These are phyloP conservation scores for Temnothorax longispinosus DNA, from an alignment of 1,140 invertebrate species.

Conservation along the genomic window DNA sequence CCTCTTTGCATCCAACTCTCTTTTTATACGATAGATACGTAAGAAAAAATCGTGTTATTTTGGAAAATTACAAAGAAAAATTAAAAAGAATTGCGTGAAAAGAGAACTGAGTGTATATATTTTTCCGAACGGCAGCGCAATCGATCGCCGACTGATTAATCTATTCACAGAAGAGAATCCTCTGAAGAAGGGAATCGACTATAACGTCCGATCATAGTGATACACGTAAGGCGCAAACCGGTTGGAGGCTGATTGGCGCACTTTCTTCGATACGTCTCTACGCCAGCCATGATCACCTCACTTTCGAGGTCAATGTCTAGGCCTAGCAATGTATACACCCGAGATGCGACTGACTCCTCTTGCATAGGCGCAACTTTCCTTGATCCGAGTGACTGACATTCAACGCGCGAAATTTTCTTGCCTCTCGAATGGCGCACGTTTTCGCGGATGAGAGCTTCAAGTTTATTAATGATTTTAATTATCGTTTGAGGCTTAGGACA, in stretches of 20 bases:
- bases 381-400: conserved; percentile 19
- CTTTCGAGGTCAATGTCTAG: conserved; percentile 82
- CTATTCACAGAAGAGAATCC: not conserved
- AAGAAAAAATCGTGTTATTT: too few species aligned
- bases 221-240: conserved; percentile 36
- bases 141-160: not conserved
- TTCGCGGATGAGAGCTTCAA: not conserved
- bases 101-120: too few species aligned
- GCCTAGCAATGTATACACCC: conserved; percentile 19
- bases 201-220: not conserved
- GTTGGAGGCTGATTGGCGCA: conserved; percentile 47
- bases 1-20: too few species aligned
- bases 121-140: not conserved
- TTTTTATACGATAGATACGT: too few species aligned
- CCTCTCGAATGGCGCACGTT: not conserved
- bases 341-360: conserved; percentile 18
- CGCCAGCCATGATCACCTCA: conserved; percentile 62
- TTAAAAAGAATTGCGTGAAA: too few species aligned
- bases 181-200: not conserved
- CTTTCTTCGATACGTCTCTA: conserved; percentile 73
- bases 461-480: conserved; percentile 6
- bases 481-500: too few species aligned
- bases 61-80: too few species aligned
- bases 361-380: conserved; percentile 40
- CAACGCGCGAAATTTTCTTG: not conserved